A percentile compares a stretch with the other conserved stretches of the same genome.
Conservation (phyloP, 2,113 vertebrate species). For the Takifugu bimaculatus region DNA sequence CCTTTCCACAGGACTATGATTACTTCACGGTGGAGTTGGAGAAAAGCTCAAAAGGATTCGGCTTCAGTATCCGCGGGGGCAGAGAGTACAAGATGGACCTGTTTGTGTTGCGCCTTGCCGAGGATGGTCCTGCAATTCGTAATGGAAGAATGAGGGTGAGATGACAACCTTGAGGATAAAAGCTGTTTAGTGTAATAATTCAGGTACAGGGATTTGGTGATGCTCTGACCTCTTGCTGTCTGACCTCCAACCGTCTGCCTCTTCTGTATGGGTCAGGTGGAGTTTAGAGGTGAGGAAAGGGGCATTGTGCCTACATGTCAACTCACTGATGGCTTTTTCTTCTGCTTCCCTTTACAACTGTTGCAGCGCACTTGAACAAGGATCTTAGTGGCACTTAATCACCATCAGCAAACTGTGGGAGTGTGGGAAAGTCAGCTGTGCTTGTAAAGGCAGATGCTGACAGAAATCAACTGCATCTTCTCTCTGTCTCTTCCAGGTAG, state of each 20-base stretch:
- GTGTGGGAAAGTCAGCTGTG: constrained; percentile 13
- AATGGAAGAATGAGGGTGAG: constrained; percentile 98
- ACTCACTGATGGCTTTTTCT: constrained; percentile 4
- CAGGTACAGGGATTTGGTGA: not conserved
- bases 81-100: constrained; percentile 99
- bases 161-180: not conserved
- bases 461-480: constrained; percentile 21
- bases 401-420: not conserved
- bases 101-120: constrained; percentile 91
- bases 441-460: constrained; percentile 20
- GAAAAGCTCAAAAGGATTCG: constrained; percentile 95
- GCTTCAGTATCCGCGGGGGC: constrained; percentile 97
- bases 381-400: constrained; percentile 19
- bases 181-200: not conserved
- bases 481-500: constrained; percentile 80
- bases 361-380: constrained; percentile 13
- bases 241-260: no score
- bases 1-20: constrained; percentile 84
- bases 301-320: constrained; percentile 1
- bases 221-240: no score
- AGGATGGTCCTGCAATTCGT: constrained; percentile 96
- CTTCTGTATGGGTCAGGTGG: not conserved
- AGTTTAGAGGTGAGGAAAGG: constrained; percentile 1
- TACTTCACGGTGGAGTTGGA: constrained; percentile 99
- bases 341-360: constrained; percentile 11